Conservation (phyloP, 2,888 invertebrate species). For the Brachyopa scutellaris region DNA sequence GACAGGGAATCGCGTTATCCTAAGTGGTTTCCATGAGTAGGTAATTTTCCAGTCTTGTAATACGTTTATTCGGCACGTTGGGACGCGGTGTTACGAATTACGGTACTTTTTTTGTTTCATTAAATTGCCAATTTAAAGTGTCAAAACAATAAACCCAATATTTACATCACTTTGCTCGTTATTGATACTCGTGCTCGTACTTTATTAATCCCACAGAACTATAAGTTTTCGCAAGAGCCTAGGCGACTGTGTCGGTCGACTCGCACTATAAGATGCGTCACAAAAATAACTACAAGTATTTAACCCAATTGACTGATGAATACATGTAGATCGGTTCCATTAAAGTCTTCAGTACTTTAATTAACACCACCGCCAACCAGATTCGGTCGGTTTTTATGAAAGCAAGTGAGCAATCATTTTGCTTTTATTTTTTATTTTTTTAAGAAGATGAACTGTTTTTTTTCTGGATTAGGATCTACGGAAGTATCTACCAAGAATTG, state of each 20-base stretch:
- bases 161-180: neutral
- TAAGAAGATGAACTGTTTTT: too few relatives aligned
- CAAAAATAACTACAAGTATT: conserved; percentile 39
- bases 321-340: conserved; percentile 23
- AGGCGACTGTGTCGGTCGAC: neutral
- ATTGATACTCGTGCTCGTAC: neutral
- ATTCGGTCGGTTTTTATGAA: conserved; percentile 42
- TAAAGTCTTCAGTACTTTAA: conserved; percentile 35
- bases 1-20: too few relatives aligned
- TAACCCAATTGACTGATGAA: conserved; percentile 53
- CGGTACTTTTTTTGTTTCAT: neutral
- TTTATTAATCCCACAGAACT: conserved; percentile 5
- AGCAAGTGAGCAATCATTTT: conserved; percentile 1
- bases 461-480: conserved; percentile 7
- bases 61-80: too few relatives aligned
- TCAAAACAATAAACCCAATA: neutral
- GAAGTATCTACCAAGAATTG: too few relatives aligned
- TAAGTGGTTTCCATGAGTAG: too few relatives aligned
- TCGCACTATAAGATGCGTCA: conserved; percentile 32
- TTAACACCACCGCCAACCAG: conserved; percentile 48
- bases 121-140: neutral
- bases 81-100: neutral
- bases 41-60: too few relatives aligned
- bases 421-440: conserved; percentile 1
- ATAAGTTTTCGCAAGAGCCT: neutral